Evolutionary conservation across 2,888 invertebrate species (phyloP), one percentile per base, ranked within the genome.

Genomic region (Cephus pulcher): DNA sequence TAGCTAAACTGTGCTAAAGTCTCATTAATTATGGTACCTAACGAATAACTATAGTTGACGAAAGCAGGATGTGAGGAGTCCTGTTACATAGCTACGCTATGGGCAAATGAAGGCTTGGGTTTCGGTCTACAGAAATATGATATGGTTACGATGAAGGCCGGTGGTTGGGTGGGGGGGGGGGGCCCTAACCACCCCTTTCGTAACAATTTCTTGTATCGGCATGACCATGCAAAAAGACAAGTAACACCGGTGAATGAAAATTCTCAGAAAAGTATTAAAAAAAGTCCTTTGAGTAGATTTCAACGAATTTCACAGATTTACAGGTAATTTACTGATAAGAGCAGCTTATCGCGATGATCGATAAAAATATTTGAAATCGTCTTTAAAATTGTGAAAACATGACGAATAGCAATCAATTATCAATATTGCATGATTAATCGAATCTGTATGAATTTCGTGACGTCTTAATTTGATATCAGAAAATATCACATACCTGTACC

Each of bases 31-130:
- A 56, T 56, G 56, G 9, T 56, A 56, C 23, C 56, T 23, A 56
- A 9, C 56, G 56, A 56, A 23, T 56, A 2, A 56, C 23, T 56
- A 56, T 23, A 56, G 56, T 56, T 56, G 56, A 76, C 83, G 83
- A 82, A 80, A 81, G 83, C 86, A 88, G 89, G 88, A 89, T 89
- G 87, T 84, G 82, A 84, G 82, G 82, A 87, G 84, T 89, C 87
- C 80, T 81, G 85, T 88, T 89, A 88, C 88, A 79, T 76, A 74
- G 80, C 81, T 76, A 76, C 81, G 80, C 80, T 76, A 74, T 81
- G 71, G 33, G 85, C 80, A 82, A 85, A 86, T 85, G 84, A 82
- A 85, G 82, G 86, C 86, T 86, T 81, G 81, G 80, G 82, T 86
- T 86, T 86, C 86, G 82, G 80, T 78, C 56, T 78, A 79, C 82